Conservation (phyloP, 2,888 invertebrate species). For the Eristalinus sepulchralis region DNA sequence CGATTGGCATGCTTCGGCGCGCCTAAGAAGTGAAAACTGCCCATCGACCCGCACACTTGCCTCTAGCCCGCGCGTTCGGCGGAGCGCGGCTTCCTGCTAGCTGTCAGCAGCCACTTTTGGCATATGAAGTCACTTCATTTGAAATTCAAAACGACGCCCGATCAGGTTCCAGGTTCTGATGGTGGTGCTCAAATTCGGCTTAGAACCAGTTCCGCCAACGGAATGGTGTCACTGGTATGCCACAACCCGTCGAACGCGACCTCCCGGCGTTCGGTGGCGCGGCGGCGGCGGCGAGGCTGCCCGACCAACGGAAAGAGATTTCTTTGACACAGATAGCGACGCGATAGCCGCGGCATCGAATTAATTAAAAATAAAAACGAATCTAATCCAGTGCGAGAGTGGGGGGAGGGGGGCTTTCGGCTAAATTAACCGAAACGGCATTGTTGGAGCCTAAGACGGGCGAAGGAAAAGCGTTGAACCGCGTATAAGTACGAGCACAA, state of each 20-base stretch:
- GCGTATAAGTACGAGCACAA: not conserved
- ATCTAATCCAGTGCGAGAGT: slow-evolving; percentile 3
- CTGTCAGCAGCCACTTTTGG: slow-evolving; percentile 24
- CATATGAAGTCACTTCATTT: slow-evolving; percentile 49
- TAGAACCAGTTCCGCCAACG: slow-evolving; percentile 29
- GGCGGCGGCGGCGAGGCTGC: not conserved
- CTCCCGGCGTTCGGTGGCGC: not conserved
- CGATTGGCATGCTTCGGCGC: not conserved
- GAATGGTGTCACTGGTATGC: slow-evolving; percentile 29
- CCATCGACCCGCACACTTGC: not conserved
- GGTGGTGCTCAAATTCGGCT: not conserved
- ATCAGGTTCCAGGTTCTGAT: not conserved
- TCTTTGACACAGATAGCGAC: slow-evolving; percentile 31
- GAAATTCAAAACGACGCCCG: not conserved
- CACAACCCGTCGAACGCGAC: not conserved
- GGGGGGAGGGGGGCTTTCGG: not conserved
- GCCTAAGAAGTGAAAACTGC: slow-evolving; percentile 31
- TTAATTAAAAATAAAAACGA: slow-evolving; percentile 25
- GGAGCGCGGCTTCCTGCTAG: not conserved
- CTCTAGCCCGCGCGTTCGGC: not conserved
- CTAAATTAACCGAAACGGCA: slow-evolving; percentile 37
- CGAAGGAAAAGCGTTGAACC: not conserved
- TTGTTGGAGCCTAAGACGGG: not conserved
- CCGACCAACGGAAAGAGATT: slow-evolving; percentile 3
- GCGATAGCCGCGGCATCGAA: not conserved